Evolutionary conservation across 2,113 vertebrate species (phyloP).

Genomic region (Sisor rabdophorus): DNA sequence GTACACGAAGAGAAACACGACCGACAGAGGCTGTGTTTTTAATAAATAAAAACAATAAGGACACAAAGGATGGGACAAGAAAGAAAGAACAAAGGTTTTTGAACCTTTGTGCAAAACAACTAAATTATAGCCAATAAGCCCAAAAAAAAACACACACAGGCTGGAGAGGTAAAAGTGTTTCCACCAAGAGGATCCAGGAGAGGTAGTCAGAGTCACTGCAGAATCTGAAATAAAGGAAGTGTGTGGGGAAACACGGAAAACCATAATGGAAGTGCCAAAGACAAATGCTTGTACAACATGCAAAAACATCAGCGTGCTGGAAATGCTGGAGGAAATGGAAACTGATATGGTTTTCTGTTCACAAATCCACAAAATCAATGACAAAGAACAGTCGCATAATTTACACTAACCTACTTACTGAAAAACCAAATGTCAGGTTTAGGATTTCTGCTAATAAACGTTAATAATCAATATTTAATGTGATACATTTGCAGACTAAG

Average conservation of each 20-base stretch:
- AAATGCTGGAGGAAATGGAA: not conserved
- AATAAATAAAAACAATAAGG: conserved; percentile 40
- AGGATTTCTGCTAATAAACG: not conserved
- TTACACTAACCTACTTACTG: not conserved
- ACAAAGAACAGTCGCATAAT: conserved; percentile 52
- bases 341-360: too few relatives aligned
- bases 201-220: conserved; percentile 17
- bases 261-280: not conserved
- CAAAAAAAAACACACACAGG: not conserved
- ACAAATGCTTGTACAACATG: conserved; percentile 37
- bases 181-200: conserved; percentile 9
- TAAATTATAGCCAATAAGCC: not conserved
- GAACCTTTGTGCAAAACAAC: not conserved
- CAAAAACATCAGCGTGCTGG: not conserved
- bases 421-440: not conserved
- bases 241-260: not conserved
- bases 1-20: conserved; percentile 29
- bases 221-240: not conserved
- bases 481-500: not conserved
- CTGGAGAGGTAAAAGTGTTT: not conserved
- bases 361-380: too few relatives aligned
- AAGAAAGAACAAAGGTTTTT: not conserved
- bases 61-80: not conserved
- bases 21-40: conserved; percentile 46
- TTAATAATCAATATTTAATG: not conserved